phyloP scores from a whole-genome alignment of 2,888 invertebrate genomes.

The Heliconius charithonia region DNA sequence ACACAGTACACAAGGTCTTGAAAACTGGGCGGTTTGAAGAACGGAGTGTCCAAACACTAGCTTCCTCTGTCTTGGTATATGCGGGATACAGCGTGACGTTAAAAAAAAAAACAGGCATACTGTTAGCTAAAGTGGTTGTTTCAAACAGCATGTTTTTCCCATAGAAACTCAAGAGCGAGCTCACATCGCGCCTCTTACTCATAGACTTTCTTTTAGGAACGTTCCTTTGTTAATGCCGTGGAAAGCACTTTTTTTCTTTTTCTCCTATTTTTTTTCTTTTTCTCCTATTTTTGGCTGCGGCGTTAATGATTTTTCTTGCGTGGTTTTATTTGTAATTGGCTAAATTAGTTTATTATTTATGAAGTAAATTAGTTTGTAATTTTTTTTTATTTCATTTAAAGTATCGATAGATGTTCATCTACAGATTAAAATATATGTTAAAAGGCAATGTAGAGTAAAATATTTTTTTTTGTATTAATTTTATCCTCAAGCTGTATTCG shows the following conservation, averaged over 20 bases:
- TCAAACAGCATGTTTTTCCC: not conserved
- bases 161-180: slow-evolving; percentile 1
- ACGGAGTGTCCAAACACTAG: no score
- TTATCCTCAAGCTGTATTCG: no score
- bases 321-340: not conserved
- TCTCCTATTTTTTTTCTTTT: not conserved
- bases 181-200: not conserved
- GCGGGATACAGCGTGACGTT: not conserved
- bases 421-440: no score
- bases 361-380: no score
- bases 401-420: no score
- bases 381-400: no score
- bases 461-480: no score
- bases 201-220: not conserved
- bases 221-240: slow-evolving; percentile 3
- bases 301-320: not conserved
- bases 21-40: no score
- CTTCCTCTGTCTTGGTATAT: no score
- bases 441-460: no score
- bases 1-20: no score
- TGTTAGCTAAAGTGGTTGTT: slow-evolving; percentile 4
- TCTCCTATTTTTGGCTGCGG: not conserved
- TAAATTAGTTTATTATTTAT: no score
- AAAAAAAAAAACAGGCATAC: not conserved
- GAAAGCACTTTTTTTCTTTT: not conserved